Evolutionary conservation across 2,113 vertebrate species (phyloP).

Genomic region (Chloropsis hardwickii): DNA sequence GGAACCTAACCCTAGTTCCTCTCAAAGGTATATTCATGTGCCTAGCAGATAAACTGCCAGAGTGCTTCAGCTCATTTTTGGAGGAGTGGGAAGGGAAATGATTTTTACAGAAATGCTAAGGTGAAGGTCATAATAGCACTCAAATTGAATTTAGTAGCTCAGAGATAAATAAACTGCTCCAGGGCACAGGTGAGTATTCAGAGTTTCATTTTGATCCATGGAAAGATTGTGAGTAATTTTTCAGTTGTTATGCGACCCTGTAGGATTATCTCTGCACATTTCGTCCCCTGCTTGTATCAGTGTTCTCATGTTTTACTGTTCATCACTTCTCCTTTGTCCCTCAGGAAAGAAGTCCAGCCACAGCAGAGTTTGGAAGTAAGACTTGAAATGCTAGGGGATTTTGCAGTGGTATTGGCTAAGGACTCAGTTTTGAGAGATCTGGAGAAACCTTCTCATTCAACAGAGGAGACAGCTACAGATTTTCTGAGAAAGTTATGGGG

Average conservation of each 20-base stretch:
- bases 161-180: neutral
- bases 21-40: neutral
- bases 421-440: neutral
- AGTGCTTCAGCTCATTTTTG: neutral
- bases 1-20: neutral
- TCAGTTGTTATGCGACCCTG: neutral
- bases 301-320: neutral
- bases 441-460: neutral
- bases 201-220: neutral
- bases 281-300: neutral
- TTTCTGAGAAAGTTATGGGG: neutral
- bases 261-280: neutral
- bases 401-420: neutral
- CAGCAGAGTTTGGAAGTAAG: neutral
- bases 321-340: neutral
- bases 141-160: neutral
- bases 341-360: neutral
- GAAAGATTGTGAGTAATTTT: neutral
- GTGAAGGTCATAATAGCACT: neutral
- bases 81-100: neutral
- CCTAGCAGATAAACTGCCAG: neutral
- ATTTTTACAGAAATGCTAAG: neutral
- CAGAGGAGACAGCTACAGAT: neutral
- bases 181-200: neutral
- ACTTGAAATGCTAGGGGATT: neutral